phyloP scores from a whole-genome alignment of 2,888 invertebrate genomes.

The Chirona hameri region DNA sequence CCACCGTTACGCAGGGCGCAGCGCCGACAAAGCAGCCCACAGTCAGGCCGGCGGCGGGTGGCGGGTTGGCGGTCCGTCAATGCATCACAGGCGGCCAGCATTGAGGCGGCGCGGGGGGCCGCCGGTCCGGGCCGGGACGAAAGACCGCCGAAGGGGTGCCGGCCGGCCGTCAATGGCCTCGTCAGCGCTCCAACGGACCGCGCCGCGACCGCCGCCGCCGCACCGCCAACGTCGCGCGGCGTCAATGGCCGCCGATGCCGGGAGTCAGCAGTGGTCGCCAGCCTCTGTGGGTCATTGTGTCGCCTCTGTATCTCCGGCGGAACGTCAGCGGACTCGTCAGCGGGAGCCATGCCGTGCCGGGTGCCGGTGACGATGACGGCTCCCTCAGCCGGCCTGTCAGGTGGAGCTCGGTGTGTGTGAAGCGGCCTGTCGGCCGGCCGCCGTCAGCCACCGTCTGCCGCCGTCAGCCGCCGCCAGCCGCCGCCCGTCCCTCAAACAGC shows the following conservation, averaged over 20 bases:
- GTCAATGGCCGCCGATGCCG: background rate
- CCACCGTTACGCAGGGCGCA: too few relatives aligned
- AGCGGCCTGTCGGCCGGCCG: too few relatives aligned
- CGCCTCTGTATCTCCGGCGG: background rate
- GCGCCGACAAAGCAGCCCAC: too few relatives aligned
- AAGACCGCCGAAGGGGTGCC: background rate
- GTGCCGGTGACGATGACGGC: too few relatives aligned
- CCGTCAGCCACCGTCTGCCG: too few relatives aligned
- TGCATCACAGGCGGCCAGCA: background rate
- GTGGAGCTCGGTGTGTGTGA: too few relatives aligned
- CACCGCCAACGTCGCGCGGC: background rate
- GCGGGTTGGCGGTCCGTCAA: background rate
- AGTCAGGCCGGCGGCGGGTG: too few relatives aligned
- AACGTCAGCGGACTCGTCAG: too few relatives aligned
- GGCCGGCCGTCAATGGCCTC: constrained; percentile 3
- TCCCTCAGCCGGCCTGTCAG: too few relatives aligned
- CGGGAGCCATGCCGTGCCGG: too few relatives aligned
- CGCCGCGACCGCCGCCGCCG: background rate
- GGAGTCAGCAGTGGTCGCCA: background rate
- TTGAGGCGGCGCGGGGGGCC: background rate
- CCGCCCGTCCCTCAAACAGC: background rate
- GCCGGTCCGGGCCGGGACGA: background rate
- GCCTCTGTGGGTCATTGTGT: background rate
- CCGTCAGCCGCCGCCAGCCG: background rate
- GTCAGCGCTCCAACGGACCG: constrained; percentile 8